These are phyloP conservation scores for Diabrotica undecimpunctata DNA, from an alignment of 1,140 invertebrate species.

Conservation along the genomic window DNA sequence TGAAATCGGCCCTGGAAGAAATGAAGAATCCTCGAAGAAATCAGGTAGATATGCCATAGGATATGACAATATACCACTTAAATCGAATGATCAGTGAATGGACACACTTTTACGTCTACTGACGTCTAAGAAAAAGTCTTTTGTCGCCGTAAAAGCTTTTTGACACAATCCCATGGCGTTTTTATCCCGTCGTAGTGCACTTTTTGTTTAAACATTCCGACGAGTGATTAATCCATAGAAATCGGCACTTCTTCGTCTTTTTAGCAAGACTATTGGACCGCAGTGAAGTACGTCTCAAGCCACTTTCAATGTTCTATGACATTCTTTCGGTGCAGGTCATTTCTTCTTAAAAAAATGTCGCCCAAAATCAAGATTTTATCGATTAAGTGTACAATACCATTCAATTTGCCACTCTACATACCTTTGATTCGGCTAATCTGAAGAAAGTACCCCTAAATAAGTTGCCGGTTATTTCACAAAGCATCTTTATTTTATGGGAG, in stretches of 20 bases:
- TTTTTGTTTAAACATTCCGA: slow-evolving; percentile 40
- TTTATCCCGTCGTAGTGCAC: slow-evolving; percentile 31
- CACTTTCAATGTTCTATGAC: slow-evolving; percentile 28
- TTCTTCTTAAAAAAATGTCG: slow-evolving; percentile 7
- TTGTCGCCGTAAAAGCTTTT: slow-evolving; percentile 48
- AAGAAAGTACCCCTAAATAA: background rate
- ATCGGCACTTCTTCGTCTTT: slow-evolving; percentile 32
- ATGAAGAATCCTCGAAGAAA: slow-evolving; percentile 12
- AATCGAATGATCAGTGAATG: slow-evolving; percentile 46
- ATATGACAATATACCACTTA: slow-evolving; percentile 48
- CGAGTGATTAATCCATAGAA: slow-evolving; percentile 42
- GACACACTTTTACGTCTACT: slow-evolving; percentile 43
- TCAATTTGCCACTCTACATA: slow-evolving; percentile 2
- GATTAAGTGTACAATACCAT: background rate
- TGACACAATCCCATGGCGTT: slow-evolving; percentile 44
- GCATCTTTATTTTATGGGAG: no score
- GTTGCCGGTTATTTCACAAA: no score
- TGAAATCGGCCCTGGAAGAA: slow-evolving; percentile 5
- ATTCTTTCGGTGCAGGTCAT: slow-evolving; percentile 27
- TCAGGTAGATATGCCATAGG: slow-evolving; percentile 38
- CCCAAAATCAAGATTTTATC: slow-evolving; percentile 22
- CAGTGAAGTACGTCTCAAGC: slow-evolving; percentile 26
- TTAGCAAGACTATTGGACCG: slow-evolving; percentile 31
- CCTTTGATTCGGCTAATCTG: background rate
- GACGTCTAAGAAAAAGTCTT: slow-evolving; percentile 43